These are phyloP conservation scores for Epinotia brunnichana DNA, from an alignment of 2,888 invertebrate species.

Conservation along the genomic window DNA sequence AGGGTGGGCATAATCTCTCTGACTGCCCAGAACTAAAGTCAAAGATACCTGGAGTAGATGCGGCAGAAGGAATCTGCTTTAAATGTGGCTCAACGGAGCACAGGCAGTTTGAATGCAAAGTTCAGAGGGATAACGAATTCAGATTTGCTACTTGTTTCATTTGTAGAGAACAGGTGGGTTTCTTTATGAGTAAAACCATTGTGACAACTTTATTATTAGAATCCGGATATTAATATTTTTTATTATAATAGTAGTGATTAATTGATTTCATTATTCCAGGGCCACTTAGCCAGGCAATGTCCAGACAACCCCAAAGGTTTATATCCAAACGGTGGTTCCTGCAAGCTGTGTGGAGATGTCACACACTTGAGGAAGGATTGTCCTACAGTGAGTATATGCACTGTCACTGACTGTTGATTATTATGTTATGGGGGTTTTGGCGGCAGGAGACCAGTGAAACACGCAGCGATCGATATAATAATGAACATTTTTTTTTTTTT, in stretches of 20 bases:
- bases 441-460: too few relatives aligned
- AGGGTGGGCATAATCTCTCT: conserved; percentile 90
- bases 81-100: conserved; percentile 96
- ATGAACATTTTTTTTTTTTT: too few relatives aligned
- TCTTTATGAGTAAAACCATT: too few relatives aligned
- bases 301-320: conserved; percentile 94
- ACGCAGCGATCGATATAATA: too few relatives aligned
- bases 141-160: conserved; percentile 95
- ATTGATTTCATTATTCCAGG: conserved; percentile 64
- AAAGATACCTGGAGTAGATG: conserved; percentile 76
- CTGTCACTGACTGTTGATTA: not conserved
- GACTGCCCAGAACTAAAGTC: conserved; percentile 89
- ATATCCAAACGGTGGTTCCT: conserved; percentile 93
- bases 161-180: conserved; percentile 88
- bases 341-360: conserved; percentile 92
- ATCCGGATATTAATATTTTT: too few relatives aligned
- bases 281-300: conserved; percentile 94
- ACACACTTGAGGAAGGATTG: conserved; percentile 93
- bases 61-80: conserved; percentile 89
- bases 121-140: conserved; percentile 86
- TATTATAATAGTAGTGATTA: too few relatives aligned
- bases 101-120: conserved; percentile 88
- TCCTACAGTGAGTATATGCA: conserved; percentile 81
- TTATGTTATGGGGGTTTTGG: too few relatives aligned
- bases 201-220: not conserved